Evolutionary conservation across 2,888 invertebrate genomes (phyloP), one percentile per base, ranked within the genome.

Genomic region (Chironomus tentans): DNA sequence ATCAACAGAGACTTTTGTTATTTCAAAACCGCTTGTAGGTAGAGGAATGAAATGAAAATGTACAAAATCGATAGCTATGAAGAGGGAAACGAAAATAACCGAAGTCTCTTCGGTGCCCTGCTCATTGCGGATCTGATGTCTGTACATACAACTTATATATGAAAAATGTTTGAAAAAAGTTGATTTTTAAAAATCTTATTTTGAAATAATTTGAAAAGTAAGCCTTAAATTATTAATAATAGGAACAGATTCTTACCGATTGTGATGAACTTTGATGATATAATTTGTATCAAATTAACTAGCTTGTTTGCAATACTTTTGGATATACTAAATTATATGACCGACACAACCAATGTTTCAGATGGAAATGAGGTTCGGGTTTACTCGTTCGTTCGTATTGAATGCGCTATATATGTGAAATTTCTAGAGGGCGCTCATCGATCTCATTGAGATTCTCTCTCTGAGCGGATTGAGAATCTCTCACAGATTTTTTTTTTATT

Each of bases 31-130:
- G 18, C 56, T 56, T n/a, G 65, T 65, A 24, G 12, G 65, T 65
- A 65, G 10, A 24, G 13, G 56, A 65, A 18, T 21, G 65, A 65
- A 65, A 65, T 13, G n/a, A 65, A 65, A 65, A 65, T 65, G 13
- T 13, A 65, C 24, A 62, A 38, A 15, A 68, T 21, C 47, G 47
- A 50, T 15, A 18, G 48, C 13, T 15, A 48, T 22, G 46, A 68
- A 46, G 38, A 18, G n/a, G 47, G 22, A 68, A 4, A 18, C 70
- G 70, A 70, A 70, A 15, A 70, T 70, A 48, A 12, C 70, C 70
- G 70, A 70, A 70, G 70, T 15, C 12, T 2, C 0, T 13, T 65
- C 65, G 65, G 65, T 3, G 65, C 65, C 65, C 22, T 24, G 2
- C 13, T 24, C 2, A 65, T 7, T 65, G 10, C 65, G 21, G 18